Conservation (phyloP, 2,797 vertebrate species). For the Allobates femoralis region DNA sequence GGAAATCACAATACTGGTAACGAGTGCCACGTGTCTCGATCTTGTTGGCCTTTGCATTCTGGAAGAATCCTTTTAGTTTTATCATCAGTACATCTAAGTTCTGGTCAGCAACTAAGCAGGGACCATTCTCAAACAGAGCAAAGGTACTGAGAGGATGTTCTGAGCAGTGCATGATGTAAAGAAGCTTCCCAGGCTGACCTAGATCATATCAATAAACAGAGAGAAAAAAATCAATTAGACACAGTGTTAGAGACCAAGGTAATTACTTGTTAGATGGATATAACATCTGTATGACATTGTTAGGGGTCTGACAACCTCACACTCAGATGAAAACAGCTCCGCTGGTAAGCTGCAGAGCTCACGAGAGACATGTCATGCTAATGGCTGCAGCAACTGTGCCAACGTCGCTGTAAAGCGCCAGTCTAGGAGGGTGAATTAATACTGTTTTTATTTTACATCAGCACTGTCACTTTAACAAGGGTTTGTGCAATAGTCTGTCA, state of each 20-base stretch:
- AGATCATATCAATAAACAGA: constrained; percentile 29
- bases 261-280: background rate
- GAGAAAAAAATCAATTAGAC: background rate
- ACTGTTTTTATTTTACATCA: no score
- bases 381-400: no score
- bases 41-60: constrained; percentile 96
- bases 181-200: constrained; percentile 93
- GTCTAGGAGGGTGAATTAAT: no score
- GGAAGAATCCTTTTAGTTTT: constrained; percentile 97
- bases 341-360: no score
- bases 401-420: no score
- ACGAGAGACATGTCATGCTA: no score
- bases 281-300: no score
- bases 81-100: constrained; percentile 97
- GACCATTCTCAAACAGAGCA: constrained; percentile 92
- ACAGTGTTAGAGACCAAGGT: background rate
- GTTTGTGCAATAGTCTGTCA: no score
- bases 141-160: constrained; percentile 94
- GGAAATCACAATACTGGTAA: constrained; percentile 95
- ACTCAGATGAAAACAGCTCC: no score
- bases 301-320: no score
- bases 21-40: constrained; percentile 93
- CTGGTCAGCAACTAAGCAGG: constrained; percentile 88
- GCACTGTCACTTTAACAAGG: no score
- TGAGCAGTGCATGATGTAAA: constrained; percentile 98